Conservation (phyloP, 2,113 vertebrate genomes). For the Balaenoptera acutorostrata region DNA sequence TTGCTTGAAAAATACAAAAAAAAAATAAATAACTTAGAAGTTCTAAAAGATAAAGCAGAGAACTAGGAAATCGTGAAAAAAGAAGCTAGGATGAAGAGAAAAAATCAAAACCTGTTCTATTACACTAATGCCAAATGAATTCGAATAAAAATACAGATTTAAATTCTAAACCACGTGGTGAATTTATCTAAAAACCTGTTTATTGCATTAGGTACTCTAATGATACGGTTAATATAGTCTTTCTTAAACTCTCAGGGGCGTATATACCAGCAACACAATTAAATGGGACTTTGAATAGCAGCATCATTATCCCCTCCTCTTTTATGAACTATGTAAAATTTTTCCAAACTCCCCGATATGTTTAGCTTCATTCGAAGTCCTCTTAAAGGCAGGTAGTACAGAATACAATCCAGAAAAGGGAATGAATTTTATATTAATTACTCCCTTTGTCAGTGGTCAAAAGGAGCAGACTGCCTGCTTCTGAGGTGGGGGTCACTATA, state of each 20-base stretch:
- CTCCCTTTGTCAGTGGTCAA: conserved; percentile 19
- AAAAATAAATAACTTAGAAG: not conserved
- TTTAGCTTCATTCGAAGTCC: not conserved
- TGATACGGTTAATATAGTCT: not conserved
- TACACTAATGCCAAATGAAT: not conserved
- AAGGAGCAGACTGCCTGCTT: not conserved
- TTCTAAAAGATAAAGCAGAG: not conserved
- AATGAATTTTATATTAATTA: conserved; percentile 46
- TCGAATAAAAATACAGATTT: not conserved
- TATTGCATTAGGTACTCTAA: no score
- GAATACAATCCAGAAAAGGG: not conserved
- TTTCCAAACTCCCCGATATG: not conserved
- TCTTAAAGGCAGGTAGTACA: not conserved
- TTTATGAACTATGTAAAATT: not conserved
- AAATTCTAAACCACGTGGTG: not conserved
- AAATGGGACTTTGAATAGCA: not conserved
- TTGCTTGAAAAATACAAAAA: not conserved
- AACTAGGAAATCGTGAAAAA: not conserved
- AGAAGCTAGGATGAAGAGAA: not conserved
- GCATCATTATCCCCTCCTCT: not conserved
- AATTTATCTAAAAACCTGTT: not conserved
- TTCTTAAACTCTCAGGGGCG: not conserved
- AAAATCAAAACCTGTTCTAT: not conserved
- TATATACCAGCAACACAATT: not conserved
- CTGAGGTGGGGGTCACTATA: conserved; percentile 6